Evolutionary conservation across 1,140 invertebrate genomes (phyloP).

Genomic region (Zaprionus ornatus): DNA sequence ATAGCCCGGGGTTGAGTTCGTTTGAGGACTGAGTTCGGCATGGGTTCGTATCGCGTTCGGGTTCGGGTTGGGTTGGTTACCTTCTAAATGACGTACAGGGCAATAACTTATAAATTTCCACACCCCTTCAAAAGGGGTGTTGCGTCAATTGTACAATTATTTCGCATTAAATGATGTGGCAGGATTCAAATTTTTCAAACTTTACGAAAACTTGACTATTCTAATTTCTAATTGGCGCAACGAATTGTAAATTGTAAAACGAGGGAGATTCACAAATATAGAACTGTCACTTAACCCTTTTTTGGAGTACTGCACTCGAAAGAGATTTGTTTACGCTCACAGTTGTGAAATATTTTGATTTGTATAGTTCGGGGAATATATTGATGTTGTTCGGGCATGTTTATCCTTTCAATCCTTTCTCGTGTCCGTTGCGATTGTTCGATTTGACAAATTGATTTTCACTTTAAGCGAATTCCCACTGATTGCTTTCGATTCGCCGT

Average conservation of each 20-base stretch:
- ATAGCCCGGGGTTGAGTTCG: slow-evolving; percentile 14
- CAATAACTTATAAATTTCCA: slow-evolving; percentile 81
- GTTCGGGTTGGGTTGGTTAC: slow-evolving; percentile 15
- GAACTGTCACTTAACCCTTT: slow-evolving; percentile 50
- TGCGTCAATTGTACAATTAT: slow-evolving; percentile 62
- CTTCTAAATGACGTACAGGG: slow-evolving; percentile 57
- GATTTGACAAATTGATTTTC: slow-evolving; percentile 80
- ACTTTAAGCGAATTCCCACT: slow-evolving; percentile 66
- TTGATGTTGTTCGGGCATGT: not conserved
- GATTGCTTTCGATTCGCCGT: slow-evolving; percentile 72
- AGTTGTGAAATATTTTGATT: slow-evolving; percentile 77
- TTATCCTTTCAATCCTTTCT: slow-evolving; percentile 61
- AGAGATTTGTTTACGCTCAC: slow-evolving; percentile 71
- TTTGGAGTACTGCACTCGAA: slow-evolving; percentile 45
- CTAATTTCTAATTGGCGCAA: slow-evolving; percentile 75
- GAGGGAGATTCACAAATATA: not conserved
- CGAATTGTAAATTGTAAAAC: slow-evolving; percentile 74
- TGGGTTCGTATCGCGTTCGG: slow-evolving; percentile 14
- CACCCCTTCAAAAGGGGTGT: slow-evolving; percentile 37
- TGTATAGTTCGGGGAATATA: slow-evolving; percentile 41
- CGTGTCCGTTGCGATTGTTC: slow-evolving; percentile 76
- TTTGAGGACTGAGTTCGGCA: slow-evolving; percentile 10
- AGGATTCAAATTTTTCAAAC: slow-evolving; percentile 81
- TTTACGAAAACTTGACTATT: slow-evolving; percentile 50
- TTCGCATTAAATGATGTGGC: slow-evolving; percentile 83